Percentiles rank a stretch among this genome's conserved stretches.
Conservation (phyloP, 2,113 vertebrate genomes). For the Laterallus jamaicensis region DNA sequence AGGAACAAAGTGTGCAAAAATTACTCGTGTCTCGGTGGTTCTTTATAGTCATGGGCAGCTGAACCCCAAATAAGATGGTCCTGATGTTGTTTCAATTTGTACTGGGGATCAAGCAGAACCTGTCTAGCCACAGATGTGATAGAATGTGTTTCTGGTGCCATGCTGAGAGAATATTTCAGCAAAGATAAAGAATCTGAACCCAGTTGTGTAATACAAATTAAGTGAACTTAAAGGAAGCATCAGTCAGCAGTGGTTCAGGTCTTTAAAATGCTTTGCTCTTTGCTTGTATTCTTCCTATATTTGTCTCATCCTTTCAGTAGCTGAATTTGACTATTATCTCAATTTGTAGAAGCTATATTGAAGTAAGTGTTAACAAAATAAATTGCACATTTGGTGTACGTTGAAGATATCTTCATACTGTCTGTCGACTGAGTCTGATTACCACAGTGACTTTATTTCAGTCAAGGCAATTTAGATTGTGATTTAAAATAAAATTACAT, state of each 20-base stretch:
- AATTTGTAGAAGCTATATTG: neutral
- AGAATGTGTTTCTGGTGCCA: neutral
- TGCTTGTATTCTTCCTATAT: neutral
- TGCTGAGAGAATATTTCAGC: neutral
- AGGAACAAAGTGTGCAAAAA: neutral
- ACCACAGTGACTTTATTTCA: constrained; percentile 6
- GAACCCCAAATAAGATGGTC: neutral
- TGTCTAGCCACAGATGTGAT: neutral
- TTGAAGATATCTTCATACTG: neutral
- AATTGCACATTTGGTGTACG: neutral
- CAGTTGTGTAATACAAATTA: neutral
- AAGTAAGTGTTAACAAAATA: constrained; percentile 29
- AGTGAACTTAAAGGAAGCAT: neutral
- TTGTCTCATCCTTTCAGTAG: neutral
- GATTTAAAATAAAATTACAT: neutral
- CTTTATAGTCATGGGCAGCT: neutral
- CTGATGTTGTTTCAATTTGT: neutral
- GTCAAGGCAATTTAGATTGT: neutral
- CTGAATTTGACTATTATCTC: neutral
- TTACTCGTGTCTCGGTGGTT: neutral
- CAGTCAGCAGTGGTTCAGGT: neutral
- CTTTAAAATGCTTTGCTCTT: neutral
- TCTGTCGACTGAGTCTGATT: neutral
- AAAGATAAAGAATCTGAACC: neutral
- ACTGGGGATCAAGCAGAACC: neutral